Evolutionary conservation across 2,888 invertebrate genomes (phyloP).

Genomic region (Diplolepis rosae): DNA sequence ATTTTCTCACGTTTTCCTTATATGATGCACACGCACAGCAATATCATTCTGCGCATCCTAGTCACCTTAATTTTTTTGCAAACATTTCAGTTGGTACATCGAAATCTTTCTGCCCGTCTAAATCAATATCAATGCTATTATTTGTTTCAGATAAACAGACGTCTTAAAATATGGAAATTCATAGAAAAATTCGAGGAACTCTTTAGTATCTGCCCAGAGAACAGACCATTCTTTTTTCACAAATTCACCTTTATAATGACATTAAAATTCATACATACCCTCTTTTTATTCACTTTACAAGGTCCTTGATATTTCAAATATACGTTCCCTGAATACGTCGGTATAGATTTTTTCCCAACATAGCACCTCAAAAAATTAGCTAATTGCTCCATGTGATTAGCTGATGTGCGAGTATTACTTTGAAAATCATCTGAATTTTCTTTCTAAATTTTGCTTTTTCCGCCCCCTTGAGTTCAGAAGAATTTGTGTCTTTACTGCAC

Average conservation of each 20-base stretch:
- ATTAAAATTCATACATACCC: constrained; percentile 31
- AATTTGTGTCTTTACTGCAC: neutral
- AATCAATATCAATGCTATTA: too few species aligned
- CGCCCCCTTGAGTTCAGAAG: constrained; percentile 3
- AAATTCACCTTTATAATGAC: too few species aligned
- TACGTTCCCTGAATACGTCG: constrained; percentile 24
- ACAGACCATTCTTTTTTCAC: constrained; percentile 34
- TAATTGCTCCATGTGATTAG: constrained; percentile 27
- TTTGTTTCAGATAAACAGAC: constrained; percentile 17
- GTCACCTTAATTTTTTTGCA: constrained; percentile 14
- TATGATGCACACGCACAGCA: constrained; percentile 35
- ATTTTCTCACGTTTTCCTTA: constrained; percentile 31
- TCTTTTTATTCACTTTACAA: too few species aligned
- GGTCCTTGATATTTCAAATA: constrained; percentile 25
- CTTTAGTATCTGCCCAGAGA: constrained; percentile 28
- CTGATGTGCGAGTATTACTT: too few species aligned
- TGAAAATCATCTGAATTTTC: constrained; percentile 29
- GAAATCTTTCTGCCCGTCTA: constrained; percentile 4
- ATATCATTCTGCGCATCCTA: constrained; percentile 31
- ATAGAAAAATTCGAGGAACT: constrained; percentile 32
- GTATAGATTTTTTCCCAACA: constrained; percentile 26
- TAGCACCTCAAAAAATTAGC: constrained; percentile 31
- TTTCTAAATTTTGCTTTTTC: too few species aligned
- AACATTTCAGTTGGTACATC: constrained; percentile 7
- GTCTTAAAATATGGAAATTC: constrained; percentile 30